Percentiles rank a stretch among this genome's conserved stretches.
phyloP scores from a whole-genome alignment of 2,113 vertebrate species.

The Oryzias javanicus region DNA sequence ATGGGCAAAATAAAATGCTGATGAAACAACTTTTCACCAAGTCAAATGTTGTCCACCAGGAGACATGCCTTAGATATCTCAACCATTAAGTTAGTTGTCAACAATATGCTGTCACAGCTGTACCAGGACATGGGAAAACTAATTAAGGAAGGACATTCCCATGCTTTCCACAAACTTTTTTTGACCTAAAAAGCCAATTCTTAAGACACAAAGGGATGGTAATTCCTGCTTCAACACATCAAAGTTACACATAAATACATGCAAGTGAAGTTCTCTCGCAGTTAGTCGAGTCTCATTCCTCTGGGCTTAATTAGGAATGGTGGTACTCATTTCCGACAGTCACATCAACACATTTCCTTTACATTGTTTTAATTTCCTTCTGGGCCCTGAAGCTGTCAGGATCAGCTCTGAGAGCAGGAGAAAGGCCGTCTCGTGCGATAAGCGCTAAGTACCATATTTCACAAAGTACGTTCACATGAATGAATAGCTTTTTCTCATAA shows the following conservation, averaged over 20 bases:
- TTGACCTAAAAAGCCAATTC: constrained; percentile 10
- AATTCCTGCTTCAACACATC: constrained; percentile 34
- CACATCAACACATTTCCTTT: constrained; percentile 66
- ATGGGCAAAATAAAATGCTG: constrained; percentile 15
- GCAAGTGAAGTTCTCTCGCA: constrained; percentile 13
- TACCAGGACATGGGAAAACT: constrained; percentile 41
- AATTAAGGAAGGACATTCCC: constrained; percentile 11
- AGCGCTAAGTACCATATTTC: constrained; percentile 40
- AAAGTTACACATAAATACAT: constrained; percentile 12
- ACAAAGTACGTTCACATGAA: constrained; percentile 36
- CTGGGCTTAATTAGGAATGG: constrained; percentile 39
- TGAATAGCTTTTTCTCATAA: constrained; percentile 33
- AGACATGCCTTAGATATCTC: constrained; percentile 32
- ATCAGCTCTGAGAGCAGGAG: constrained; percentile 27
- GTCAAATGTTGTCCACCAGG: constrained; percentile 20
- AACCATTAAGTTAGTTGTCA: constrained; percentile 34
- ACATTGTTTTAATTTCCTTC: constrained; percentile 70
- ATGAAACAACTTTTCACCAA: constrained; percentile 58
- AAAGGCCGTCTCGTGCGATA: constrained; percentile 47
- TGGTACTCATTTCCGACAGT: constrained; percentile 48
- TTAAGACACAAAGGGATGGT: constrained; percentile 12
- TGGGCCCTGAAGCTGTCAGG: constrained; percentile 30
- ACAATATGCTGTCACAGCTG: constrained; percentile 18
- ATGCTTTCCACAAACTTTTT: constrained; percentile 15
- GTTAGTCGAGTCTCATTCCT: constrained; percentile 19